Conservation (phyloP, 2,113 vertebrate species). For the Elgaria multicarinata region DNA sequence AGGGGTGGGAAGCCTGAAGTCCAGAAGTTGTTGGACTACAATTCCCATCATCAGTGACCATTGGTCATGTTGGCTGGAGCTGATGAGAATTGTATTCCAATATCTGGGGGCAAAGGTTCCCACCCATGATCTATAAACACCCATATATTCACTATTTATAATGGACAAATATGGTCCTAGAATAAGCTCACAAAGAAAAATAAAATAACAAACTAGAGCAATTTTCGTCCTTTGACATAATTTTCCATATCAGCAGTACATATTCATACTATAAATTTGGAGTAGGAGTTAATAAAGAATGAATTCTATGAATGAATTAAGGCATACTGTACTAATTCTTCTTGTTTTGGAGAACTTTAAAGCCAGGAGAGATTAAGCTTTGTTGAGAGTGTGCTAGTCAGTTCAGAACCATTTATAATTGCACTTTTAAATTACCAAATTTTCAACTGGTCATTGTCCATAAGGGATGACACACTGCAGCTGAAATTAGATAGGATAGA, state of each 20-base stretch:
- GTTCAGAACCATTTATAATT: not conserved
- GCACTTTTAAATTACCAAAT: not conserved
- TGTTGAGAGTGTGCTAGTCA: not conserved
- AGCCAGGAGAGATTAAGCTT: not conserved
- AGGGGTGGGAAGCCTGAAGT: not conserved
- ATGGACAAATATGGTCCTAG: not conserved
- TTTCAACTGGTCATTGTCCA: rapidly evolving
- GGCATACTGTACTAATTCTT: rapidly evolving
- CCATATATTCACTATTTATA: not conserved
- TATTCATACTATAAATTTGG: not conserved
- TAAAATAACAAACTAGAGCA: not conserved
- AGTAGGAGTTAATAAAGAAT: not conserved
- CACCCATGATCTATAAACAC: not conserved
- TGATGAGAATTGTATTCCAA: not conserved
- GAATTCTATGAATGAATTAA: not conserved
- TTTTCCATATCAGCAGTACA: no score
- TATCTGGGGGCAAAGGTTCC: not conserved
- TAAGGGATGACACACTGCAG: not conserved
- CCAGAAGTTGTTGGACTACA: not conserved
- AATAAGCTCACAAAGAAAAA: not conserved
- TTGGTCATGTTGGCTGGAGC: not conserved
- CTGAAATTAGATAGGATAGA: not conserved
- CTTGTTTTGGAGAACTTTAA: not conserved
- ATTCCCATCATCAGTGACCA: not conserved
- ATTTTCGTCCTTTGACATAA: not conserved